These are phyloP conservation scores for Panthera uncia DNA, from an alignment of 2,113 vertebrate species.

Conservation along the genomic window DNA sequence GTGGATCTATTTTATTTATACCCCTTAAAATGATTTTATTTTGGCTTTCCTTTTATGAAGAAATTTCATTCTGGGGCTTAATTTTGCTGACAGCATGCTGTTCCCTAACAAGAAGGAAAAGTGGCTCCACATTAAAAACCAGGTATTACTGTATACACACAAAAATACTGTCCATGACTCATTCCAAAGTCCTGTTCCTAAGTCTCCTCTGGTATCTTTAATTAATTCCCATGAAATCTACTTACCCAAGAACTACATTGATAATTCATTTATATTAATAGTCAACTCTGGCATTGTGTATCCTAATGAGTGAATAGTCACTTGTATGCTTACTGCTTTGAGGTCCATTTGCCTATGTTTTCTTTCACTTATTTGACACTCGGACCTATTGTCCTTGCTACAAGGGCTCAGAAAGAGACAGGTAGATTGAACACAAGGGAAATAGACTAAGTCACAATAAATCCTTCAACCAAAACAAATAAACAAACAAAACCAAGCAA, in stretches of 20 bases:
- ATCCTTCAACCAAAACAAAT: slow-evolving; percentile 41
- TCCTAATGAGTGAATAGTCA: background rate
- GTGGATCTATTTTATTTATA: slow-evolving; percentile 75
- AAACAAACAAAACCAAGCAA: background rate
- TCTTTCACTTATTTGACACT: slow-evolving; percentile 22
- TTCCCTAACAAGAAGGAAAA: slow-evolving; percentile 64
- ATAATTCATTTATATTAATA: slow-evolving; percentile 40
- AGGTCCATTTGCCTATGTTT: background rate
- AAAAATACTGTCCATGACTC: background rate
- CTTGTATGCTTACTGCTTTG: slow-evolving; percentile 6
- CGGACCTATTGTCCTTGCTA: slow-evolving; percentile 13
- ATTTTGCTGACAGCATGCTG: slow-evolving; percentile 69
- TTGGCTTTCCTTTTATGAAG: slow-evolving; percentile 72
- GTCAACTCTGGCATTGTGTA: slow-evolving; percentile 28
- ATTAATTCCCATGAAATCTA: slow-evolving; percentile 50
- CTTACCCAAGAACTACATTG: slow-evolving; percentile 2
- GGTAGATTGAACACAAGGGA: background rate
- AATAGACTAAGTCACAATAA: slow-evolving; percentile 50
- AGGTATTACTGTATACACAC: slow-evolving; percentile 44
- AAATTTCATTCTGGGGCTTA: slow-evolving; percentile 63
- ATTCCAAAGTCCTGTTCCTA: slow-evolving; percentile 29
- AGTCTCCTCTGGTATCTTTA: slow-evolving; percentile 3
- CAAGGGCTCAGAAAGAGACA: slow-evolving; percentile 48
- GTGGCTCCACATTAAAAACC: slow-evolving; percentile 48
- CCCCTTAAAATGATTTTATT: slow-evolving; percentile 74